Evolutionary conservation across 2,113 vertebrate genomes (phyloP).

Genomic region (Todiramphus saurophagus): DNA sequence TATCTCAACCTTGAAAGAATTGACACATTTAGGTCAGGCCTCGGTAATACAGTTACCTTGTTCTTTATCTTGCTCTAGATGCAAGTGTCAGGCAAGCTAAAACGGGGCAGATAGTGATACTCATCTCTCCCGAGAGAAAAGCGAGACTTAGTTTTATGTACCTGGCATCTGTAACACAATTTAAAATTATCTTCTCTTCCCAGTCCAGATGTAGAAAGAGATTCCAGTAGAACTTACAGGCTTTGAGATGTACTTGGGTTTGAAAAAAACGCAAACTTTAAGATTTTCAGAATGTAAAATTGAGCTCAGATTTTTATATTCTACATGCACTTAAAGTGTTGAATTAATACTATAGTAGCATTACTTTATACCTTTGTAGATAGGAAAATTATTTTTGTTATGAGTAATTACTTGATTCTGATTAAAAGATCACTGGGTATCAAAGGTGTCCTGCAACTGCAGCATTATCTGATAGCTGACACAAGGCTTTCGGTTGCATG

Average conservation of each 20-base stretch:
- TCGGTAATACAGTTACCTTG: slow-evolving; percentile 5
- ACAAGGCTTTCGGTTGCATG: neutral
- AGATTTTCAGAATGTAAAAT: neutral
- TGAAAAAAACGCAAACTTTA: neutral
- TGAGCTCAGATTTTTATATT: neutral
- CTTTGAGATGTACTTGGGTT: neutral
- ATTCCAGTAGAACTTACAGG: neutral
- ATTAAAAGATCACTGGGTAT: neutral
- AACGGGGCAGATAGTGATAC: neutral
- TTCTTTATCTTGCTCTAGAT: slow-evolving; percentile 8
- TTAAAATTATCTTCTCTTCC: neutral
- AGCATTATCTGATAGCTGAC: neutral
- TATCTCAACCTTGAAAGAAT: neutral
- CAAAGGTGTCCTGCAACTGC: neutral
- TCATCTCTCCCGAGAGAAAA: slow-evolving; percentile 8
- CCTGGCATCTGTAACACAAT: neutral
- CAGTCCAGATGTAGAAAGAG: neutral
- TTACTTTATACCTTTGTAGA: neutral
- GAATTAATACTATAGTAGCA: neutral
- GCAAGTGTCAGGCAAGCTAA: slow-evolving; percentile 6
- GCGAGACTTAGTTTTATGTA: neutral
- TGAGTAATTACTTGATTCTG: neutral
- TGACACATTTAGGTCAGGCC: slow-evolving; percentile 48
- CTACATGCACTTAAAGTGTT: neutral
- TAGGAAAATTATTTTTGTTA: neutral